Percentiles rank a stretch among this genome's conserved stretches.
Conservation (phyloP, 2,113 vertebrate genomes). For the Caranx ignobilis region DNA sequence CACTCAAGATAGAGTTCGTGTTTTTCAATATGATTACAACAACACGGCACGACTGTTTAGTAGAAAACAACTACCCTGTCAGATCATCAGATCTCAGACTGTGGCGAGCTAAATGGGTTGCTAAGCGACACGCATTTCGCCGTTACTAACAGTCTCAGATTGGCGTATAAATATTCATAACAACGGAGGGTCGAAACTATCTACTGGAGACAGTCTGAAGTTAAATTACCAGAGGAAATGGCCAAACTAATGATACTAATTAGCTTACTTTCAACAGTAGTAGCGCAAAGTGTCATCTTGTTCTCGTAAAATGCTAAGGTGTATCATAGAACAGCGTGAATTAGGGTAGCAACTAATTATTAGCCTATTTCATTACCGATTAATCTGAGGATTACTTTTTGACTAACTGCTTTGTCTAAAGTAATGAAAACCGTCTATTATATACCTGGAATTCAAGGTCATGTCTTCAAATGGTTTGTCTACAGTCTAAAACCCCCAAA, state of each 20-base stretch:
- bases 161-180: background rate
- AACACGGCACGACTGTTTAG: background rate
- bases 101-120: slow-evolving; percentile 33
- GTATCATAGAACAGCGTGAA: background rate
- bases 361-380: too few species aligned
- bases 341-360: background rate
- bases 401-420: background rate
- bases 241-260: too few species aligned
- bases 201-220: background rate
- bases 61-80: background rate
- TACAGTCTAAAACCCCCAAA: too few species aligned
- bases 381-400: too few species aligned
- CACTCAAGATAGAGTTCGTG: background rate
- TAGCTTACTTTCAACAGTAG: too few species aligned
- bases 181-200: background rate
- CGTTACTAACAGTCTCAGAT: background rate
- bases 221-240: too few species aligned
- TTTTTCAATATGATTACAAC: background rate
- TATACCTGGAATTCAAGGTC: too few species aligned
- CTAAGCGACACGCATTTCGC: slow-evolving; percentile 51
- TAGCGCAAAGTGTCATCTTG: too few species aligned
- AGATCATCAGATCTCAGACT: background rate
- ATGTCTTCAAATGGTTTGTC: too few species aligned
- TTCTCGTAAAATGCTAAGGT: background rate
- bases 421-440: too few species aligned